A percentile compares a stretch with the other conserved stretches of the same genome.
Conservation (phyloP, 2,113 vertebrate species). For the Aplodontia rufa region DNA sequence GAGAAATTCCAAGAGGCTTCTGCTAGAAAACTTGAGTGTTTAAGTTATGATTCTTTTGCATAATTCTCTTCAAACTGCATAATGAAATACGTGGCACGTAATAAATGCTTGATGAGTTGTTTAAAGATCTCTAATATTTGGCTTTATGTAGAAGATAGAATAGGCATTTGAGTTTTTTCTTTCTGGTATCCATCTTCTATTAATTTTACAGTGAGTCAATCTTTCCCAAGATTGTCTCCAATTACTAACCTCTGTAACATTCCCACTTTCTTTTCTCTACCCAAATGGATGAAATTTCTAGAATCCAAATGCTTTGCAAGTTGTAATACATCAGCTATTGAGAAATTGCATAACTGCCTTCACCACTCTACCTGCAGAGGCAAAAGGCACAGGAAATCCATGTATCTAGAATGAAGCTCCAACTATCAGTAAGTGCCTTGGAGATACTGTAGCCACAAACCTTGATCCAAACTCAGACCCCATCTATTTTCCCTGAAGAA, state of each 20-base stretch:
- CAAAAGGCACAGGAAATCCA: neutral
- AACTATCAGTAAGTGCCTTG: neutral
- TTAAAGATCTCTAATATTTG: conserved; percentile 18
- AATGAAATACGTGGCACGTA: neutral
- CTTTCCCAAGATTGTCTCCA: conserved; percentile 21
- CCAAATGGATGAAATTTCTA: neutral
- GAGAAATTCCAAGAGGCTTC: neutral
- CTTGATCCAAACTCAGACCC: neutral
- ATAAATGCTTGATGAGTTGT: neutral
- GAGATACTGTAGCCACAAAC: neutral
- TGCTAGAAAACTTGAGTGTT: neutral
- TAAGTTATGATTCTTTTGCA: neutral
- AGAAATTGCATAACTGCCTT: neutral
- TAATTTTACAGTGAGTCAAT: neutral
- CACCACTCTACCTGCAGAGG: neutral
- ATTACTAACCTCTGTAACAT: neutral
- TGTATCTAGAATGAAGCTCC: neutral
- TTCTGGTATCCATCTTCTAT: neutral
- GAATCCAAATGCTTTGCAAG: neutral
- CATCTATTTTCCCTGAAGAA: neutral
- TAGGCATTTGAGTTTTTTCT: neutral
- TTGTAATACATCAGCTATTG: neutral
- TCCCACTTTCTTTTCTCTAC: neutral
- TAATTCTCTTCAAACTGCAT: neutral
- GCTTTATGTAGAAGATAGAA: neutral